Percentiles rank a stretch among this genome's conserved stretches.
phyloP scores from a whole-genome alignment of 2,888 invertebrate genomes.

The Petrolisthes cinctipes region DNA sequence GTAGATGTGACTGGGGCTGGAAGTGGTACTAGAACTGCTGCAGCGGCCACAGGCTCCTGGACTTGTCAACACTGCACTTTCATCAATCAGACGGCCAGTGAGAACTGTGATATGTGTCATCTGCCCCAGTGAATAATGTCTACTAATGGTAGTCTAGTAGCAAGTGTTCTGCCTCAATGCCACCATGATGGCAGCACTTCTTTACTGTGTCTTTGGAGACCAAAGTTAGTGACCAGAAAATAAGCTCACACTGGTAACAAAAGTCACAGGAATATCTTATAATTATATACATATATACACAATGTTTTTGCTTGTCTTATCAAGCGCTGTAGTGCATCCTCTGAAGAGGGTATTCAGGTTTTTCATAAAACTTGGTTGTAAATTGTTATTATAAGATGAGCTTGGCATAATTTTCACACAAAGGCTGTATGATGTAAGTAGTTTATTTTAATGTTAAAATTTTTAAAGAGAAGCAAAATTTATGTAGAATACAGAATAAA shows the following conservation, averaged over 20 bases:
- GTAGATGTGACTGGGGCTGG: constrained; percentile 47
- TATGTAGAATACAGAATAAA: background rate
- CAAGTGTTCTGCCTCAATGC: too few relatives aligned
- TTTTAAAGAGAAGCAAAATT: background rate
- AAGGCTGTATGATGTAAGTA: constrained; percentile 28
- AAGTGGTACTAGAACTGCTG: constrained; percentile 31
- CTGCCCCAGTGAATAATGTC: constrained; percentile 74
- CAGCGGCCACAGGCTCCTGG: constrained; percentile 77
- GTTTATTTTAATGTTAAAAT: constrained; percentile 27
- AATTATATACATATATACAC: constrained; percentile 32
- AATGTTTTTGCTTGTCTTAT: constrained; percentile 47
- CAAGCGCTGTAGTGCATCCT: constrained; percentile 51
- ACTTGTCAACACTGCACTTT: constrained; percentile 95
- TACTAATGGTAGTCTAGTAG: too few relatives aligned
- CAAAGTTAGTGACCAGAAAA: constrained; percentile 19
- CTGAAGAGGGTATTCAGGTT: constrained; percentile 54
- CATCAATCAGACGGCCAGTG: constrained; percentile 83
- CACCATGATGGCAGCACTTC: too few relatives aligned
- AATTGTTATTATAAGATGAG: constrained; percentile 44
- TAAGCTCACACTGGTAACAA: constrained; percentile 33
- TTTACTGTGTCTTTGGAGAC: too few relatives aligned
- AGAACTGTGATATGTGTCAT: constrained; percentile 92
- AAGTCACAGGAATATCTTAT: constrained; percentile 30
- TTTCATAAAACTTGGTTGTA: constrained; percentile 44
- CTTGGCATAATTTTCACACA: constrained; percentile 40